Evolutionary conservation across 2,888 invertebrate genomes (phyloP), one percentile per base, ranked within the genome.

Genomic region (Helicoverpa assulta): DNA sequence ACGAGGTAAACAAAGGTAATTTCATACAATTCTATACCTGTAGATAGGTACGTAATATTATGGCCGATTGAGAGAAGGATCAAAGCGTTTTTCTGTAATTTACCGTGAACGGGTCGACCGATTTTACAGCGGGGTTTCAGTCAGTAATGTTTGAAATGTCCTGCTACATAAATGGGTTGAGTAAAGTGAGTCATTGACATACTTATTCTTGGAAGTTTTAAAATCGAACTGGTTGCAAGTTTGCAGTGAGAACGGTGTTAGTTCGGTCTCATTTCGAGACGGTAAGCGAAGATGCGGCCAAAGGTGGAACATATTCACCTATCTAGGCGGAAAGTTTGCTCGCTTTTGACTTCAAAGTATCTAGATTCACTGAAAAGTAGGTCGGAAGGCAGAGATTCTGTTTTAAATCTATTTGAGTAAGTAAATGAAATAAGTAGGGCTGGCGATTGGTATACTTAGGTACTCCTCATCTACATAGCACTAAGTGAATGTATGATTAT

Each of bases 231-330:
- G n/a, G 47, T 21, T 65, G 29, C n/a, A 57, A 79, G 57, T 56
- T 54, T 54, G 14, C 43, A 6, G 21, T 52, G 65, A 40, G 67
- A 73, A 73, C 8, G 26, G 54, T 14, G 66, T 69, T 69, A 73
- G 60, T 79, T 80, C 67, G 70, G 64, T 80, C 54, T 75, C 67
- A 59, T 70, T 80, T 67, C 51, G 21, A 54, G 43, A 60, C 54
- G 70, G 58, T 33, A 70, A 52, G 76, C 65, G 19, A 66, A 78
- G 67, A 65, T 19, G 62, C 59, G 43, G 18, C 55, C 67, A 43
- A 59, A 70, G 78, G 70, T 65, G 62, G 64, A 79, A 64, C 66
- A 75, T 47, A 75, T 79, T 79, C 75, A 67, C 76, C 56, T 66
- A 66, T 70, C 59, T 59, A 50, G 51, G 70, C 47, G 47, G 56